A percentile compares a stretch with the other conserved stretches of the same genome.
Evolutionary conservation across 2,797 vertebrate species (phyloP).

Genomic region (Discoglossus pictus): DNA sequence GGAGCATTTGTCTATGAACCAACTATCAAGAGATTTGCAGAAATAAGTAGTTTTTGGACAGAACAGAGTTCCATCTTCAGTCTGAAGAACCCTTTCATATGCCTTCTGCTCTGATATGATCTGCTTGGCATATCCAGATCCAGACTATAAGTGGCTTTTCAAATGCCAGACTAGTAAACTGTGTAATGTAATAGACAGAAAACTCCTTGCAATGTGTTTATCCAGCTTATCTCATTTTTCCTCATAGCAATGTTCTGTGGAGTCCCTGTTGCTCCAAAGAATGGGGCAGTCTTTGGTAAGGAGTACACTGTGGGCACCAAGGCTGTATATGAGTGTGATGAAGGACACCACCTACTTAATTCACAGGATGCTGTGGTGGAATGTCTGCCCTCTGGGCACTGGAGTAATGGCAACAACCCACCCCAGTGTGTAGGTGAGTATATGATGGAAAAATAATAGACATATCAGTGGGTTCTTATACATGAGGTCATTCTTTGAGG

Average conservation of each 20-base stretch:
- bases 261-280: conserved; percentile 84
- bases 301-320: conserved; percentile 89
- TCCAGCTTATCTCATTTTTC: not conserved
- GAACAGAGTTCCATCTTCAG: too few relatives aligned
- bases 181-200: too few relatives aligned
- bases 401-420: conserved; percentile 85
- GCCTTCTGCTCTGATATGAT: too few relatives aligned
- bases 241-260: conserved; percentile 89
- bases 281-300: conserved; percentile 87
- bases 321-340: conserved; percentile 85
- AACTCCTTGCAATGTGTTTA: not conserved
- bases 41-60: too few relatives aligned
- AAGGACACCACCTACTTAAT: conserved; percentile 83
- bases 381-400: conserved; percentile 88
- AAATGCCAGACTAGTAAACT: too few relatives aligned
- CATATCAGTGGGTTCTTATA: too few relatives aligned
- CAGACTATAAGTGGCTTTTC: too few relatives aligned
- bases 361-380: conserved; percentile 70
- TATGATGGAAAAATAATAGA: not conserved
- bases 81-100: too few relatives aligned
- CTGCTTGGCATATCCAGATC: too few relatives aligned
- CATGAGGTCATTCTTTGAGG: too few relatives aligned
- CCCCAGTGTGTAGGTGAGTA: conserved; percentile 86
- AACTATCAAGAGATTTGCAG: too few relatives aligned
- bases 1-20: too few relatives aligned